Evolutionary conservation across 1,140 invertebrate genomes (phyloP), one percentile per base, ranked within the genome.

Genomic region (Euglossa dilemma): DNA sequence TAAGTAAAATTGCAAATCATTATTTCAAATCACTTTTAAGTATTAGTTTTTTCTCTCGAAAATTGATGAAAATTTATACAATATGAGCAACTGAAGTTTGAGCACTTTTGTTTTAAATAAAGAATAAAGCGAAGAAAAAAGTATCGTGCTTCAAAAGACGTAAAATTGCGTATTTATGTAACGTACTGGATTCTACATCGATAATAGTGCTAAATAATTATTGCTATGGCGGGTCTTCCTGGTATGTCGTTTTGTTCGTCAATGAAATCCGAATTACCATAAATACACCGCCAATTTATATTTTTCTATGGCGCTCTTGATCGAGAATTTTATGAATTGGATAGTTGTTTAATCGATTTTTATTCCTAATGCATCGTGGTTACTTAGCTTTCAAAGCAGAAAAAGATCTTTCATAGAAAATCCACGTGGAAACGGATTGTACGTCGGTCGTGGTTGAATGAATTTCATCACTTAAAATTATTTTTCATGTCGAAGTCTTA

Each of bases 131-230:
- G 45, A 59, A 63, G 20, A 45, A 63, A 56, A 28, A 72, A 16
- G 4, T 36, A 36, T 28, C 16, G 36, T 80, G 23, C 18, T 64
- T 36, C 23, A 23, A 54, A 54, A 45, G 16, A 56, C 11, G 25
- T 69, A 56, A 45, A 28, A 36, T 66, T 47, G n/a, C 14, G 20
- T 57, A 75, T 75, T 81, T 57, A 57, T 36, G 54, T 47, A 57
- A 16, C 43, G 66, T 80, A 84, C 82, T 83, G 75, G 75, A 78
- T 77, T 70, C 75, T 83, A 20, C 64, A 83, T 63, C 74, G 81
- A 83, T 83, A 78, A 70, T 71, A 71, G 54, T 80, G 61, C 82
- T 70, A 84, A 72, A 72, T 84, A 84, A 84, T 84, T 79, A 72
- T 84, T 72, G 50, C 66, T 78, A 70, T 70, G 73, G 74, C 81